These are phyloP conservation scores for Helogale parvula DNA, from an alignment of 2,113 vertebrate genomes.

Conservation along the genomic window DNA sequence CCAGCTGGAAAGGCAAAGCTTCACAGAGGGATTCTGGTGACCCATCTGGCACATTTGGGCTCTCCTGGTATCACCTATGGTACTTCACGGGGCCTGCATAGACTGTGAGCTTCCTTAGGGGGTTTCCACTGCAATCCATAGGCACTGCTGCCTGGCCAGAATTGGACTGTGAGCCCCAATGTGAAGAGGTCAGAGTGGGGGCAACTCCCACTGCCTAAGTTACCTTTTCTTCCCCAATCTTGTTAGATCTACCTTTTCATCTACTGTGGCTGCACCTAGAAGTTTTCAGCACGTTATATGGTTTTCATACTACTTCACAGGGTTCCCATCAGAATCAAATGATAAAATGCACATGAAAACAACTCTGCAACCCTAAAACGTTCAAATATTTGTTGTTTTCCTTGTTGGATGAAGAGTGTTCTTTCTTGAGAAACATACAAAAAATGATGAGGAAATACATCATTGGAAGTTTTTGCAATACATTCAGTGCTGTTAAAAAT, in stretches of 20 bases:
- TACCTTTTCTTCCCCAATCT: not conserved
- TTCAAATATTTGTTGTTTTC: not conserved
- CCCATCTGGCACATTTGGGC: not conserved
- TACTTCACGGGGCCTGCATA: not conserved
- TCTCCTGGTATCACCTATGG: not conserved
- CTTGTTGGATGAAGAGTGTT: not conserved
- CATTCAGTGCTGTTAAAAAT: not conserved
- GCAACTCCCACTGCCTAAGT: not conserved
- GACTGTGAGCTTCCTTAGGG: not conserved
- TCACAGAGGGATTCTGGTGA: not conserved
- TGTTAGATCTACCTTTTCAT: not conserved
- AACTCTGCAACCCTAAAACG: constrained; percentile 3
- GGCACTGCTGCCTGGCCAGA: not conserved
- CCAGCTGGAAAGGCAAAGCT: not conserved
- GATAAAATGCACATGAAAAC: not conserved
- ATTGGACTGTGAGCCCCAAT: not conserved
- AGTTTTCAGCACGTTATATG: not conserved
- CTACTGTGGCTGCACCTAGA: not conserved
- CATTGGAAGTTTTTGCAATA: not conserved
- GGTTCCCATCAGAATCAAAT: not conserved
- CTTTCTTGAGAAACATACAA: not conserved
- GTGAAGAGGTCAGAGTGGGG: not conserved
- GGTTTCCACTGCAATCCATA: not conserved
- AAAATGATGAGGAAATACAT: not conserved
- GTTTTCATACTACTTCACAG: not conserved